Conservation (phyloP, 1,140 invertebrate genomes). For the Habropoda laboriosa region DNA sequence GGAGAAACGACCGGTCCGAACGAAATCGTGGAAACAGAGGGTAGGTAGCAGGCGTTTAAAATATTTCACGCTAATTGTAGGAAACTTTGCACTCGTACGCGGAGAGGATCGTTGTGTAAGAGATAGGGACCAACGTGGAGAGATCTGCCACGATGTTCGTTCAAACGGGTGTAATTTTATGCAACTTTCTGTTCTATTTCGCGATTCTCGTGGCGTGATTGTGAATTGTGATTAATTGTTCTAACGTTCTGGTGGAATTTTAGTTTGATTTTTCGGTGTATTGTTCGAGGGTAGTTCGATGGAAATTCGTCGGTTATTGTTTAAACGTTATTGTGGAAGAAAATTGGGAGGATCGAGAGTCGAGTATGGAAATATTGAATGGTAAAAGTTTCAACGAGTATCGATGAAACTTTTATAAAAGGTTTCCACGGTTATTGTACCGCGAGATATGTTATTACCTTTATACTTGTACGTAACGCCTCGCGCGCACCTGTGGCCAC, state of each 20-base stretch:
- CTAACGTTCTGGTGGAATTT: too few species aligned
- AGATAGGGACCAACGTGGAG: background rate
- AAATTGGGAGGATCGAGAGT: too few species aligned
- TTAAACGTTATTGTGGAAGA: too few species aligned
- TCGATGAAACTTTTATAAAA: background rate
- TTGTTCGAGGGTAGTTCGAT: background rate
- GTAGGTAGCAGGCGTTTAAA: conserved; percentile 6
- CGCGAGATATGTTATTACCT: background rate
- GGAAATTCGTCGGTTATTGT: too few species aligned
- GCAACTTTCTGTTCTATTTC: background rate
- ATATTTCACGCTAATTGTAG: conserved; percentile 42
- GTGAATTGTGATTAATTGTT: background rate
- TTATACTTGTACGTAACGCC: background rate
- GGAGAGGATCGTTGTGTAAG: conserved; percentile 5
- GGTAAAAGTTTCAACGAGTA: background rate
- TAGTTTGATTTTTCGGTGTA: background rate
- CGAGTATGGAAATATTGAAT: too few species aligned
- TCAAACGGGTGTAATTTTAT: background rate
- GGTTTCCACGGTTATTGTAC: background rate
- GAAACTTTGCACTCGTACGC: conserved; percentile 1
- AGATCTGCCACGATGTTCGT: too few species aligned
- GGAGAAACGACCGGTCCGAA: too few species aligned
- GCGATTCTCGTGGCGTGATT: background rate
- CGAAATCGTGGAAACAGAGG: background rate
- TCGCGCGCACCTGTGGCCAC: conserved; percentile 17